Evolutionary conservation across 2,888 invertebrate genomes (phyloP).

Genomic region (Synergus itoensis): DNA sequence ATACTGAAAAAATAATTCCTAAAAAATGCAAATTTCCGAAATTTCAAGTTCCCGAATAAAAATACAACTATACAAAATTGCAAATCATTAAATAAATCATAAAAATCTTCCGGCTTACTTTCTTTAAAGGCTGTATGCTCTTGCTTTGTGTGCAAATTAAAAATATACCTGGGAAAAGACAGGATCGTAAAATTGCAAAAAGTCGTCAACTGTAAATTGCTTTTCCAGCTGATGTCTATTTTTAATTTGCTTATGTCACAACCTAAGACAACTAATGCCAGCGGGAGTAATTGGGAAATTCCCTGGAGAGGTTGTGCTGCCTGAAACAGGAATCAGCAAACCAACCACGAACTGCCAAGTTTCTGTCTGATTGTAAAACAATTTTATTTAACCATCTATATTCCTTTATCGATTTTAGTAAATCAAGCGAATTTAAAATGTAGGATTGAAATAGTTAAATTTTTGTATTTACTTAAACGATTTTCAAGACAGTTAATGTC

Average conservation of each 20-base stretch:
- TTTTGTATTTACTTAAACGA: too few relatives aligned
- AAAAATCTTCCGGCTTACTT: not conserved
- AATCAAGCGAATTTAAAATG: not conserved
- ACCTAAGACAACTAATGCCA: constrained; percentile 5
- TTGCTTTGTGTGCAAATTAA: not conserved
- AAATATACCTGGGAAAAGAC: not conserved
- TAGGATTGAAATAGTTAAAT: too few relatives aligned
- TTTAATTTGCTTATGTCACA: not conserved
- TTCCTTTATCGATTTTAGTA: not conserved
- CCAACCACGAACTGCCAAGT: not conserved
- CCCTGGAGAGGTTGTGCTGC: not conserved
- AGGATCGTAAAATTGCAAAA: not conserved
- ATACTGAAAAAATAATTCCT: too few relatives aligned
- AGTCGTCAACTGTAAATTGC: constrained; percentile 8
- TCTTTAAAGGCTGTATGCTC: not conserved
- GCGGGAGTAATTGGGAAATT: not conserved
- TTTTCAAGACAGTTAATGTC: too few relatives aligned
- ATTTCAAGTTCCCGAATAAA: too few relatives aligned
- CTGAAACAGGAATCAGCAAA: not conserved
- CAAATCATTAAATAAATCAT: not conserved
- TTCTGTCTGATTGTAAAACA: not conserved
- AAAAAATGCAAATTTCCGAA: too few relatives aligned
- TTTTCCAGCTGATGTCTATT: not conserved
- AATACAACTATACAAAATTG: too few relatives aligned
- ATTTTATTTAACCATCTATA: not conserved